These are phyloP conservation scores for Ariopsis seemanni DNA, from an alignment of 2,113 vertebrate genomes.

Conservation along the genomic window DNA sequence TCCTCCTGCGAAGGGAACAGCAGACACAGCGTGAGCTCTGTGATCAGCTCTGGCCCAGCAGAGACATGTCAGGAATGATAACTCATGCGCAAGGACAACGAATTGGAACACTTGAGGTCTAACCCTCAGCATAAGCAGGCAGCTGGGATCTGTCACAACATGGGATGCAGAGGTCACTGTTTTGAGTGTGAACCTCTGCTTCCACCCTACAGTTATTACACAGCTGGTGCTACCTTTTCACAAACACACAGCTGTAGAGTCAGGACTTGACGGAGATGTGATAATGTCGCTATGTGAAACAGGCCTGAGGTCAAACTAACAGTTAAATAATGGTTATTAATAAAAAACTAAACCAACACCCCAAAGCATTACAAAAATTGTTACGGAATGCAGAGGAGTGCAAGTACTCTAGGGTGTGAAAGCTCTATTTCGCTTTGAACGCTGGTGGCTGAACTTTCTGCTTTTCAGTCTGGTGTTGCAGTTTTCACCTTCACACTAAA, in stretches of 20 bases:
- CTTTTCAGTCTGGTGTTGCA: not conserved
- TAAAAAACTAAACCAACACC: not conserved
- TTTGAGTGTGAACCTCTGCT: not conserved
- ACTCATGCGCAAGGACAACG: slow-evolving; percentile 15
- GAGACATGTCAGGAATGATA: slow-evolving; percentile 16
- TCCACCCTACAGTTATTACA: not conserved
- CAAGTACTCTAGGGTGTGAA: not conserved
- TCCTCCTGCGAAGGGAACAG: slow-evolving; percentile 73
- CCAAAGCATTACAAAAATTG: not conserved
- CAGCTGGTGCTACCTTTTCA: slow-evolving; percentile 27
- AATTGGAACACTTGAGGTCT: not conserved
- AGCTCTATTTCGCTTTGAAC: not conserved
- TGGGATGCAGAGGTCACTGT: slow-evolving; percentile 24
- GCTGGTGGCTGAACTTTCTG: not conserved
- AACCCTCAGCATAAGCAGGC: slow-evolving; percentile 37
- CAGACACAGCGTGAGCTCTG: slow-evolving; percentile 32
- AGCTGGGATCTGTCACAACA: slow-evolving; percentile 41
- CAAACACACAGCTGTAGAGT: slow-evolving; percentile 15
- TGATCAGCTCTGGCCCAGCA: slow-evolving; percentile 8
- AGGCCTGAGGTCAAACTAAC: not conserved
- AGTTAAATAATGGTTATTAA: not conserved
- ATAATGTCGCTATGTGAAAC: not conserved
- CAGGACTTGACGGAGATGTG: not conserved
- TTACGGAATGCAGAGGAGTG: not conserved
- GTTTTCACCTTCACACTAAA: slow-evolving; percentile 46